These are phyloP conservation scores for Pristionchus arcanus DNA, from an alignment of 2,888 invertebrate genomes.

Conservation along the genomic window DNA sequence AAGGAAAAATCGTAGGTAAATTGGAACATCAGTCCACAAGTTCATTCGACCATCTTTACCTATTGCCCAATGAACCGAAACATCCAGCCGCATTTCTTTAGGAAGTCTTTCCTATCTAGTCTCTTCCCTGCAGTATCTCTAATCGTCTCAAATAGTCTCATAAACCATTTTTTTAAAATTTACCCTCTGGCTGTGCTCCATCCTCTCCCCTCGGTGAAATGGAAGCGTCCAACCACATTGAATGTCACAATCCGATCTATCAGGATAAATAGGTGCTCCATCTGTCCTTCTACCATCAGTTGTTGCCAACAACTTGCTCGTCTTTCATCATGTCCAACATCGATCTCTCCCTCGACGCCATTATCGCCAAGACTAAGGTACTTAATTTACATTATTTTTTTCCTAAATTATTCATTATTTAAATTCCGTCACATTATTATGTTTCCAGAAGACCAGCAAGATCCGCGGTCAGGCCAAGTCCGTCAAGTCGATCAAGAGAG, in stretches of 20 bases:
- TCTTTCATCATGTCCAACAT: conserved; percentile 25
- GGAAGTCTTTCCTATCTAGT: no score
- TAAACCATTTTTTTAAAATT: no score
- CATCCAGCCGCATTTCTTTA: not conserved
- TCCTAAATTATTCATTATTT: not conserved
- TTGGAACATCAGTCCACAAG: no score
- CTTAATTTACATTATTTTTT: not conserved
- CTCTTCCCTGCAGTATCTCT: no score
- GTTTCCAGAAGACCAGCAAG: not conserved
- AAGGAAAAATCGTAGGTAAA: no score
- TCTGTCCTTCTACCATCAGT: not conserved
- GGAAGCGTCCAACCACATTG: not conserved
- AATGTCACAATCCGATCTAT: not conserved
- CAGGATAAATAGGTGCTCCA: not conserved
- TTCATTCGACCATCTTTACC: not conserved
- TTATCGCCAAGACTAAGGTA: conserved; percentile 30
- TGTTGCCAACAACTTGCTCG: not conserved
- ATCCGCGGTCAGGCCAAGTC: not conserved
- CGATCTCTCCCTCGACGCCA: conserved; percentile 45
- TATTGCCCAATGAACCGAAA: not conserved
- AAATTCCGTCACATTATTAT: not conserved
- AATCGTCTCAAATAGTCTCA: no score
- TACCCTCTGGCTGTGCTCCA: not conserved
- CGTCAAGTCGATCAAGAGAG: not conserved
- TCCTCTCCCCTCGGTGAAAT: not conserved